These are phyloP conservation scores for Papilio xuthus DNA, from an alignment of 1,140 invertebrate genomes.

Conservation along the genomic window DNA sequence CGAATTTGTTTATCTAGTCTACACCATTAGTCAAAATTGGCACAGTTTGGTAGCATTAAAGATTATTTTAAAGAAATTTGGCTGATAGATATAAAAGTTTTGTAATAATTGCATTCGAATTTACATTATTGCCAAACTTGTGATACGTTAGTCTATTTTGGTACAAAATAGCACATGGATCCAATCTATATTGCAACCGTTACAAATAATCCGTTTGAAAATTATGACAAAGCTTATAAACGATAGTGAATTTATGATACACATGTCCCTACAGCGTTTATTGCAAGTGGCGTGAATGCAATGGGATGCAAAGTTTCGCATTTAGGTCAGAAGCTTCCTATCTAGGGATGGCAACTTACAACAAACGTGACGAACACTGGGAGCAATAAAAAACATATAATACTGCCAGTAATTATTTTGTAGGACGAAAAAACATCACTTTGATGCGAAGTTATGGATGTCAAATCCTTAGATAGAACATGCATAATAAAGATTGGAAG, in stretches of 20 bases:
- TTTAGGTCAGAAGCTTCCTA: conserved; percentile 29
- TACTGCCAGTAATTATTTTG: too few relatives aligned
- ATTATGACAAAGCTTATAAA: conserved; percentile 28
- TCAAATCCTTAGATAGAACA: not conserved
- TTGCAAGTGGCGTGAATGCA: conserved; percentile 38
- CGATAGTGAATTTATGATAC: conserved; percentile 28
- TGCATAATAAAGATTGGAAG: not conserved
- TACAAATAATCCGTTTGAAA: conserved; percentile 7
- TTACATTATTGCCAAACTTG: not conserved
- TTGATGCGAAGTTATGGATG: too few relatives aligned
- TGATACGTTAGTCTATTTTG: conserved; percentile 16
- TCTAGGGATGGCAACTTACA: not conserved
- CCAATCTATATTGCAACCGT: conserved; percentile 10
- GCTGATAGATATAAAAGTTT: not conserved
- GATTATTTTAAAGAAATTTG: conserved; percentile 4
- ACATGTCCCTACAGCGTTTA: conserved; percentile 34
- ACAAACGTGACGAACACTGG: not conserved
- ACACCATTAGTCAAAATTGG: not conserved
- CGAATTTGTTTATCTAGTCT: not conserved
- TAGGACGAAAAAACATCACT: too few relatives aligned
- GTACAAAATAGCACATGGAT: not conserved
- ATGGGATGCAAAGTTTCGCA: conserved; percentile 41
- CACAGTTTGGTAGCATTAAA: not conserved
- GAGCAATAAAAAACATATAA: too few relatives aligned
- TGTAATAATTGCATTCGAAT: not conserved